These are phyloP conservation scores for Excalfactoria chinensis DNA, from an alignment of 2,113 vertebrate species.

Conservation along the genomic window DNA sequence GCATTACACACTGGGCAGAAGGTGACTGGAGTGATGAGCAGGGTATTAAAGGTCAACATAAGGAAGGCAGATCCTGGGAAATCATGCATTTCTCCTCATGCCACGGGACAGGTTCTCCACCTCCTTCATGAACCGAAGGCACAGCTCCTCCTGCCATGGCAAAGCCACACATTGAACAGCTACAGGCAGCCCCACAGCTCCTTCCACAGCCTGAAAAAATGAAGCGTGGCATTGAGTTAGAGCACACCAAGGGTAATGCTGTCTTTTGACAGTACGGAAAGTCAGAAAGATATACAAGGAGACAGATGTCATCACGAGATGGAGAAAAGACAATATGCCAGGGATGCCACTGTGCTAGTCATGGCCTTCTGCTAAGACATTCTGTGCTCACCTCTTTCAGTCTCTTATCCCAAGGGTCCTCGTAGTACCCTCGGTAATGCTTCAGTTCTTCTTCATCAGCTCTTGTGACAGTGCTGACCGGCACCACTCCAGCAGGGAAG, in stretches of 20 bases:
- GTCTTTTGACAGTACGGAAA: background rate
- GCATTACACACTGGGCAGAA: background rate
- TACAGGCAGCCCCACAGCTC: background rate
- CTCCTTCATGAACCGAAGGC: constrained; percentile 40
- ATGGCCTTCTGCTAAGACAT: background rate
- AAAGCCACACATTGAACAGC: background rate
- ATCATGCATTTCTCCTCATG: background rate
- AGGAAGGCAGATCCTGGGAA: background rate
- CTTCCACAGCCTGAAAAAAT: background rate
- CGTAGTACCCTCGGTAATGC: constrained; percentile 74
- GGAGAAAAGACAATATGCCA: background rate
- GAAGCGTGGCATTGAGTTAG: background rate
- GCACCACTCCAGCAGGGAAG: constrained; percentile 87
- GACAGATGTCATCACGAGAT: background rate
- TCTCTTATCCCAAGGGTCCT: constrained; percentile 80
- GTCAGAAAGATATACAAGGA: background rate
- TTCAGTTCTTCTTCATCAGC: constrained; percentile 85
- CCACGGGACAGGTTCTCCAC: background rate
- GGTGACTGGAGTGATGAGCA: background rate
- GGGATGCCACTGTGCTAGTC: background rate
- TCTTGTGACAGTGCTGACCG: constrained; percentile 81
- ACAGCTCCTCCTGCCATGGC: constrained; percentile 36
- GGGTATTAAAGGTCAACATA: background rate
- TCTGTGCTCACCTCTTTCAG: constrained; percentile 78
- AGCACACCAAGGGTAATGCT: background rate